These are phyloP conservation scores for Malurus melanocephalus DNA, from an alignment of 2,113 vertebrate genomes.

Conservation along the genomic window DNA sequence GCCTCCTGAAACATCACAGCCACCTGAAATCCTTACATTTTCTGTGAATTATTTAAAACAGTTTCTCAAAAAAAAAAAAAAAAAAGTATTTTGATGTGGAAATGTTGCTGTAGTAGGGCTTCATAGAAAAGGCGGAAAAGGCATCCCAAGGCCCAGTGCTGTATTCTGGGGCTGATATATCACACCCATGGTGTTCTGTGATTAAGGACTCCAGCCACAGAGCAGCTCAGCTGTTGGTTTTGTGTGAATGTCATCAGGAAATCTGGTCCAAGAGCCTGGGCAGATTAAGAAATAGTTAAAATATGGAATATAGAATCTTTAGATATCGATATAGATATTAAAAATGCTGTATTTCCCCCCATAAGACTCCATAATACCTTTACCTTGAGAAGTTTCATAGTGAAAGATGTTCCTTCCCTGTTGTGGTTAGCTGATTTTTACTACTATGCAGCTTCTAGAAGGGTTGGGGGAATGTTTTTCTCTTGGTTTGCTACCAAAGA, in stretches of 20 bases:
- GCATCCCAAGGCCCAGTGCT: neutral
- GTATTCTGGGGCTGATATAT: neutral
- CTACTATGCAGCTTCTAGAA: neutral
- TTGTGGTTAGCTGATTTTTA: neutral
- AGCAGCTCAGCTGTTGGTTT: neutral
- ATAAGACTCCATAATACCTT: neutral
- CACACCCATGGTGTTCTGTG: neutral
- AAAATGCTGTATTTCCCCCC: neutral
- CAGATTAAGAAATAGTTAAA: neutral
- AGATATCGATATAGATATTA: neutral
- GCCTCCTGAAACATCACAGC: conserved; percentile 26
- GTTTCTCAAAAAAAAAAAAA: neutral
- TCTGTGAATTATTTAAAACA: conserved; percentile 34
- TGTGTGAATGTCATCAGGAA: neutral
- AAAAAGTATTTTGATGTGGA: conserved; percentile 31
- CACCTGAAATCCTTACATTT: conserved; percentile 11
- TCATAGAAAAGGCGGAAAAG: neutral
- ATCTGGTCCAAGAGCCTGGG: neutral
- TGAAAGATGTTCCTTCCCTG: neutral
- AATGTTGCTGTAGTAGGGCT: neutral
- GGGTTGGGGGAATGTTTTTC: neutral
- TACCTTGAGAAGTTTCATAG: neutral
- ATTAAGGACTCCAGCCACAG: neutral
- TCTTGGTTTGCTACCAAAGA: neutral
- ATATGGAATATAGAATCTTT: neutral